phyloP scores from a whole-genome alignment of 2,888 invertebrate species.

The Chironomus riparius region DNA sequence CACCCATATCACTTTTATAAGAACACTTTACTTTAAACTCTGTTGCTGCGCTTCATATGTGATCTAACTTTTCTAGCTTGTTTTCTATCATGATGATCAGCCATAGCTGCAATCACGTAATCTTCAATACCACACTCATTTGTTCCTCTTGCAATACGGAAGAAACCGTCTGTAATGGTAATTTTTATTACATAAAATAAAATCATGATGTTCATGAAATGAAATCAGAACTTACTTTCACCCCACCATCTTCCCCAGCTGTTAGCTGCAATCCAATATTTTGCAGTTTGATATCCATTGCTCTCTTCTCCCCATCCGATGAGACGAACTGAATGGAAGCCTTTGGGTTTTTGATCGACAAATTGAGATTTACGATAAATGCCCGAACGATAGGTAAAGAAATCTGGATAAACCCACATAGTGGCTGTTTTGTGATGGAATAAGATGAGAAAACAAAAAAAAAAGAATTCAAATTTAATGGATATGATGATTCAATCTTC shows the following conservation, averaged over 20 bases:
- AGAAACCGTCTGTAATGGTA: slow-evolving; percentile 66
- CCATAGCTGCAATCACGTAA: slow-evolving; percentile 64
- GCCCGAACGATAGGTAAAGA: slow-evolving; percentile 81
- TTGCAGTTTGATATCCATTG: slow-evolving; percentile 48
- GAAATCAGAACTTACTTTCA: neutral
- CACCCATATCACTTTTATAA: neutral
- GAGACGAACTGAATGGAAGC: slow-evolving; percentile 84
- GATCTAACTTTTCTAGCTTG: neutral
- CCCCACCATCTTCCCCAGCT: slow-evolving; percentile 93
- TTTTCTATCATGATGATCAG: slow-evolving; percentile 10
- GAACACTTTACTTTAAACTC: neutral
- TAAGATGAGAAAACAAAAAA: neutral
- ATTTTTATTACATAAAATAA: neutral
- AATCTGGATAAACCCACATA: slow-evolving; percentile 83
- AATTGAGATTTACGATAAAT: slow-evolving; percentile 62
- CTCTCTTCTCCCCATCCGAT: slow-evolving; percentile 85
- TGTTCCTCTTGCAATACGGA: slow-evolving; percentile 72
- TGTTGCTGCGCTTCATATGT: neutral
- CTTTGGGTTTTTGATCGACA: slow-evolving; percentile 50
- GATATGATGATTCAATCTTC: neutral
- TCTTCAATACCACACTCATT: slow-evolving; percentile 88
- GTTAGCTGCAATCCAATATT: slow-evolving; percentile 88
- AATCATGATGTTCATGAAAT: neutral
- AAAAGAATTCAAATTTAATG: neutral
- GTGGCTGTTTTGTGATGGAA: slow-evolving; percentile 53